Evolutionary conservation across 1,140 invertebrate genomes (phyloP).

Genomic region (Belonocnema kinseyi): DNA sequence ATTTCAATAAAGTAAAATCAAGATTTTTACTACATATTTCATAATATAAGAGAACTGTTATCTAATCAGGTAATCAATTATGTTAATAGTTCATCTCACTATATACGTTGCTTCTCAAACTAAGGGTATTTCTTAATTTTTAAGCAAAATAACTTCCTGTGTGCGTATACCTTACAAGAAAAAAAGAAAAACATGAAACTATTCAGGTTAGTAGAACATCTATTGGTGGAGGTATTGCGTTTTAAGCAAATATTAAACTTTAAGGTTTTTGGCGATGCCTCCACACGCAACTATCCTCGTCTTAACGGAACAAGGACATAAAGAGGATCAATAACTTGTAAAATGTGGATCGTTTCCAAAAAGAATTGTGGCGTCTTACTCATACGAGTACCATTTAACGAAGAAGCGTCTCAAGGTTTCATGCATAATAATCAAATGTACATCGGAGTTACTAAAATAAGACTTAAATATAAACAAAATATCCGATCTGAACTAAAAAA

Average conservation of each 20-base stretch:
- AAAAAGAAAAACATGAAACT: background rate
- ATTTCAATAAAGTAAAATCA: too few species aligned
- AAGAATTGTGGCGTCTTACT: background rate
- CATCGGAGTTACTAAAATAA: too few species aligned
- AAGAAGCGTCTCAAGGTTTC: background rate
- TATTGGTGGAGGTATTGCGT: background rate
- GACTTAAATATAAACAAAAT: too few species aligned
- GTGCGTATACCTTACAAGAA: too few species aligned
- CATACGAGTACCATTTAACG: background rate
- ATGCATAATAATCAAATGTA: background rate
- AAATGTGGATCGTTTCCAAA: conserved; percentile 25
- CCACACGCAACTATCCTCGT: background rate
- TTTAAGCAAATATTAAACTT: background rate
- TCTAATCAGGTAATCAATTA: too few species aligned
- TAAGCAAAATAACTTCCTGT: background rate
- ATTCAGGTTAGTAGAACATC: conserved; percentile 13
- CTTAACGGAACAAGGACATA: conserved; percentile 9
- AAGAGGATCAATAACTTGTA: conserved; percentile 10
- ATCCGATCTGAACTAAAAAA: too few species aligned
- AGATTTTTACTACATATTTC: too few species aligned
- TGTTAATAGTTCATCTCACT: too few species aligned
- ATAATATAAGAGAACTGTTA: too few species aligned
- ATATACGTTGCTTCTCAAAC: too few species aligned
- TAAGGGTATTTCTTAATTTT: too few species aligned
- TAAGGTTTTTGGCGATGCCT: conserved; percentile 15